Evolutionary conservation across 2,113 vertebrate genomes (phyloP), one percentile per base, ranked within the genome.

Genomic region (Vulpes lagopus): DNA sequence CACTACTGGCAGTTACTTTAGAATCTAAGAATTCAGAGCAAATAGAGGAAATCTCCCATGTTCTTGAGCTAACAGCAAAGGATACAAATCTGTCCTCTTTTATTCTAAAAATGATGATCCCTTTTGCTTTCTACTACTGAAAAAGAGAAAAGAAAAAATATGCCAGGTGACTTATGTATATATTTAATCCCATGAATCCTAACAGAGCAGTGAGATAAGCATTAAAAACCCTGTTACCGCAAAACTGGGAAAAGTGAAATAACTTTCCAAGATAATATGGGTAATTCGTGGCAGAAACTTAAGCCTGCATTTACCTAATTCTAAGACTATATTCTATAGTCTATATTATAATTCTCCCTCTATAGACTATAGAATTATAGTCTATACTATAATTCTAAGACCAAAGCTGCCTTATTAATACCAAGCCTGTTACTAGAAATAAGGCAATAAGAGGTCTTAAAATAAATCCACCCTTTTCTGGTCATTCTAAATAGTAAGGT

Each of bases 61-160:
- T 81, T 93, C 76, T 73, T 94, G 9, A 73, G 60, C 57, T 83
- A 25, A 87, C 11, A 95, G 73, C 35, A 73, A 83, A 96, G 59
- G 25, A 79, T n/a, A 93, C 17, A 69, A 74, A 93, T 78, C 49
- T 83, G 51, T 93, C 73, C 79, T 64, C 35, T 87, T 94, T 51
- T 32, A 57, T 27, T 95, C 60, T 95, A 96, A 94, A 96, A 95
- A 90, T 60, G 32, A 93, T 43, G 27, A 89, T 67, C 22, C 30
- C 32, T 83, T 91, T 91, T 93, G 65, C 62, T 84, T 96, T 87
- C 60, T 91, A 96, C 57, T 95, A 82, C 3, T 79, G 81, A 49
- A 83, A 95, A 92, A 86, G 11, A 32, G 17, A 53, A 87, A 78
- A 86, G 27, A 38, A 85, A 96, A 85, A 89, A 69, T 35, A 90